These are phyloP conservation scores for Cryptops parisi DNA, from an alignment of 2,888 invertebrate species.

Conservation along the genomic window DNA sequence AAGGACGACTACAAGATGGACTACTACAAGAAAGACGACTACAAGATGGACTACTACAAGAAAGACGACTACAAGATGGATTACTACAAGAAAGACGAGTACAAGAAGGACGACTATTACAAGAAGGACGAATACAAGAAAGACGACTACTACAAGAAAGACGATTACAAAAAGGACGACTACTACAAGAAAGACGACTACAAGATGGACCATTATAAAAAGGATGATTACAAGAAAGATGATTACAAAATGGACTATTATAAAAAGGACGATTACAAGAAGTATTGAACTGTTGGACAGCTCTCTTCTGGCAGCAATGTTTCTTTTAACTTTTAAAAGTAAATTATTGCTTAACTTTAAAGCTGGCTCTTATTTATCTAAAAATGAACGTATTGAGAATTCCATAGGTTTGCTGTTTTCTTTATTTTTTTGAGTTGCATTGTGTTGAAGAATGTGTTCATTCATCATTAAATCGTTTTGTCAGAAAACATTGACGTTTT, in stretches of 20 bases:
- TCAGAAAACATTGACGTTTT: no score
- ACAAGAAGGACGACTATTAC: background rate
- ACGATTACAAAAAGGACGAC: background rate
- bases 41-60: background rate
- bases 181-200: conserved; percentile 1
- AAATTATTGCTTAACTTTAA: no score
- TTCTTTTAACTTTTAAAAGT: no score
- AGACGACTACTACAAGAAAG: background rate
- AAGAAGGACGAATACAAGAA: background rate
- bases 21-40: background rate
- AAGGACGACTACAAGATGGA: background rate
- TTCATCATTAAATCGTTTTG: no score
- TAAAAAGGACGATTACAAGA: background rate
- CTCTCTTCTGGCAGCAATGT: no score
- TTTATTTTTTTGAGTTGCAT: no score
- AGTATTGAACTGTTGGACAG: no score
- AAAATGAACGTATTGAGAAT: no score
- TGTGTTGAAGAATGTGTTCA: no score
- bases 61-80: background rate
- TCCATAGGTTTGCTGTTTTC: no score
- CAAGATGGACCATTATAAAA: background rate
- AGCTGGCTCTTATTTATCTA: no score
- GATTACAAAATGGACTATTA: background rate
- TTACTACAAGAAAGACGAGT: background rate
- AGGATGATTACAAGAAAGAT: background rate